phyloP scores from a whole-genome alignment of 2,888 invertebrate genomes.

The Dicyrtomina minuta region DNA sequence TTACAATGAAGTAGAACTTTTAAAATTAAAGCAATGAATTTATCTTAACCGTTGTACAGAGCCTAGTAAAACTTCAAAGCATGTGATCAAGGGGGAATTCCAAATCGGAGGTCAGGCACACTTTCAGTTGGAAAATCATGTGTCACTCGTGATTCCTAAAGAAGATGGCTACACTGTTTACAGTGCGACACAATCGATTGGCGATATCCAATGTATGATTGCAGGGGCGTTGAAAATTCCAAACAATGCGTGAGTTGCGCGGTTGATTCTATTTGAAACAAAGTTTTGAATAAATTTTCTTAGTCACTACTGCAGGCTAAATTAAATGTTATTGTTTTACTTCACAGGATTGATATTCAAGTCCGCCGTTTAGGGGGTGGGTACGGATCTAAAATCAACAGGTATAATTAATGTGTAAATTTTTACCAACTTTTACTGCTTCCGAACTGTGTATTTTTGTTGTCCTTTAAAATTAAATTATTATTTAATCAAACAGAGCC shows the following conservation, averaged over 20 bases:
- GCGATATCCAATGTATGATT: neutral
- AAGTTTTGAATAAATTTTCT: neutral
- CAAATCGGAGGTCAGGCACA: conserved; percentile 68
- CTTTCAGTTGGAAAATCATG: conserved; percentile 73
- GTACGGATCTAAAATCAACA: conserved; percentile 75
- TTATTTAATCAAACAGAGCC: no score
- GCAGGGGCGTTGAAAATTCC: conserved; percentile 2
- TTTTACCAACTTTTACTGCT: no score
- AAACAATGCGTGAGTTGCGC: conserved; percentile 1
- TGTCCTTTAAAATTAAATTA: no score
- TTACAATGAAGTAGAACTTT: no score
- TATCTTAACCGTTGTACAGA: no score
- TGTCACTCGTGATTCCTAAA: conserved; percentile 66
- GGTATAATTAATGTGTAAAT: no score
- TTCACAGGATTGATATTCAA: conserved; percentile 67
- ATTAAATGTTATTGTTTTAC: no score
- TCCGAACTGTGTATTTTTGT: no score
- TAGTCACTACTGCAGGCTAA: neutral
- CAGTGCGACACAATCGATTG: conserved; percentile 53
- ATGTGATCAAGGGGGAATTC: conserved; percentile 61
- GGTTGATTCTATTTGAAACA: neutral
- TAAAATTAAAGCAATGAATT: neutral
- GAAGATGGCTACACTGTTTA: conserved; percentile 70
- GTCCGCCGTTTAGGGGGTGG: conserved; percentile 77
- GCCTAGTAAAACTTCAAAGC: conserved; percentile 15